Base-by-base conservation (phyloP, 1,140 invertebrate species). In the Plodia interpunctella region DNA sequence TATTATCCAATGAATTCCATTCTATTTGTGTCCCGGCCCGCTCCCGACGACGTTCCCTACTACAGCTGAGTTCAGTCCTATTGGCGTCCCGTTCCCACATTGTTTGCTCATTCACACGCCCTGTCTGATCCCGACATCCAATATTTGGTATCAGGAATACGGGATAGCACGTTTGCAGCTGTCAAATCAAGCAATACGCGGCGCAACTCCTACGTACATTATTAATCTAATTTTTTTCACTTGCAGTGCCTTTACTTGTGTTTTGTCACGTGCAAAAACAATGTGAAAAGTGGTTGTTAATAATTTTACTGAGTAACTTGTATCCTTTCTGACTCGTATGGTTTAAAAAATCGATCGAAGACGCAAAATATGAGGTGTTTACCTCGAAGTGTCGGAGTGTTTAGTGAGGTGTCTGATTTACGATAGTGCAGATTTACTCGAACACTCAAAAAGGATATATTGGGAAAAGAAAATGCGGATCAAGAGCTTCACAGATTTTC, bases 201-300 rank as follows among this genome's bases (percentile, higher is more conserved):
- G 59, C 54, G 57, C 55, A 49, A 18, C 57, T 63, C 52, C 54
- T 65, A 61, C 56, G 56, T 59, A 32, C 30, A 66, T 70, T 70
- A 66, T 74, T 52, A 65, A 65, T 68, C 61, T 61, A 13, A 64
- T 72, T 32, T 32, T 59, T 71, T 83, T 83, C 55, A 58, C 57
- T 89, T 87, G 57, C 81, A 89, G 87, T 89, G 76, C 83, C 79
- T 89, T 89, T 89, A 79, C 87, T 89, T 89, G 87, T 84, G 80
- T 89, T 75, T 89, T 89, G 87, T 87, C 72, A 72, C 70, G 84
- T 83, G 87, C 84, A 88, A 89, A 88, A 89, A 86, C 87, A 89
- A 89, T 89, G 87, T 89, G 84, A 80, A 88, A 87, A 88, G 87
- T 89, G 85, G 87, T 89, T 89, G 87, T 87, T 89, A 87, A 87